A percentile compares a stretch with the other conserved stretches of the same genome.
These are phyloP conservation scores for Ceratitis capitata DNA, from an alignment of 1,140 invertebrate genomes.

Conservation along the genomic window DNA sequence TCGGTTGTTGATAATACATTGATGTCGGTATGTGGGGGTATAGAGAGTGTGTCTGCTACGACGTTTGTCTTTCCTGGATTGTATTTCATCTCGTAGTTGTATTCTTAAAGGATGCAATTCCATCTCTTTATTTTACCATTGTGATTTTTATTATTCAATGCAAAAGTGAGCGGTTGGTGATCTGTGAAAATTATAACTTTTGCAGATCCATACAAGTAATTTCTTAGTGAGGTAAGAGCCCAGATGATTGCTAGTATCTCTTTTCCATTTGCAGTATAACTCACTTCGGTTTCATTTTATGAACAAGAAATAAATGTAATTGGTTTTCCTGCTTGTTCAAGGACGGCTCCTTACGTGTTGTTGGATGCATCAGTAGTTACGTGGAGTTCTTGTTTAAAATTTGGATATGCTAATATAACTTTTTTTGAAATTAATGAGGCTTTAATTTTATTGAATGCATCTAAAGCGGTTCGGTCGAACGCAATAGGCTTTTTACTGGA, in stretches of 20 bases:
- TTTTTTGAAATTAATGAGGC: conserved; percentile 26
- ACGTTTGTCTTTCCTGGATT: conserved; percentile 54
- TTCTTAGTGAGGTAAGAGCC: conserved; percentile 27
- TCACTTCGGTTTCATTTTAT: conserved; percentile 47
- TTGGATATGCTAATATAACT: conserved; percentile 54
- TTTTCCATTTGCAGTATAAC: conserved; percentile 40
- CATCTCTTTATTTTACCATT: conserved; percentile 57
- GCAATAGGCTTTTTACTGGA: conserved; percentile 1
- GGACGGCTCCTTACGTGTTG: conserved; percentile 41
- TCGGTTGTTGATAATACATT: too few species aligned
- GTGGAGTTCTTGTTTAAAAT: conserved; percentile 53
- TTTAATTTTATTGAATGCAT: conserved; percentile 43
- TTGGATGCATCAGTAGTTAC: conserved; percentile 44
- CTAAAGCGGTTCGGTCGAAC: background rate
- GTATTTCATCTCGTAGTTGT: conserved; percentile 60
- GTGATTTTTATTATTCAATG: conserved; percentile 39
- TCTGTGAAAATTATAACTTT: conserved; percentile 39
- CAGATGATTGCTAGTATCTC: conserved; percentile 42
- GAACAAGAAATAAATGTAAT: conserved; percentile 62
- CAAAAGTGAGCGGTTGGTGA: conserved; percentile 1
- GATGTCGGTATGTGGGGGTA: too few species aligned
- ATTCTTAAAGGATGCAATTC: conserved; percentile 51
- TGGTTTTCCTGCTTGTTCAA: conserved; percentile 46
- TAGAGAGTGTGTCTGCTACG: conserved; percentile 46
- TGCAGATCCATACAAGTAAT: conserved; percentile 35